Evolutionary conservation across 1,140 invertebrate species (phyloP).

Genomic region (Oryctes rhinoceros): DNA sequence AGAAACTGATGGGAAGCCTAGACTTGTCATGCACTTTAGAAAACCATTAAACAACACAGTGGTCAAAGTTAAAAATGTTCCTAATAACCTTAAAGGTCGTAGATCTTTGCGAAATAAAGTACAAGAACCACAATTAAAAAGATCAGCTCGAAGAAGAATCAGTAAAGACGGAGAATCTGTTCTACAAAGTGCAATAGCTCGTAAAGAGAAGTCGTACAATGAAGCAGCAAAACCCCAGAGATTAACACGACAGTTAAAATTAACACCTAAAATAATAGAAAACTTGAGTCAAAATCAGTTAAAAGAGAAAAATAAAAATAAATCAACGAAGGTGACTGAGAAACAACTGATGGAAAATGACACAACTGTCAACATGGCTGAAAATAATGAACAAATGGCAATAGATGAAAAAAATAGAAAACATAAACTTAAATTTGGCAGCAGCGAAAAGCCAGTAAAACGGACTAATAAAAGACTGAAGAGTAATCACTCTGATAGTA

Average conservation of each 20-base stretch:
- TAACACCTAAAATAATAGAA: constrained; percentile 55
- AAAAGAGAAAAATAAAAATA: constrained; percentile 48
- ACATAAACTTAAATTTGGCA: constrained; percentile 42
- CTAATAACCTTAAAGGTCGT: constrained; percentile 3
- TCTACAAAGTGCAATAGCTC: constrained; percentile 66
- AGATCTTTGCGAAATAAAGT: constrained; percentile 40
- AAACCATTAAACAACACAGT: constrained; percentile 23
- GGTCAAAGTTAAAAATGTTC: neutral
- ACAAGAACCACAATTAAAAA: constrained; percentile 56
- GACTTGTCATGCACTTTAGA: constrained; percentile 24
- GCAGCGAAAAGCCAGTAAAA: constrained; percentile 40
- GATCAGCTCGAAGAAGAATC: constrained; percentile 61
- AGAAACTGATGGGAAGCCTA: constrained; percentile 1
- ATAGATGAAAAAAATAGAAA: constrained; percentile 45
- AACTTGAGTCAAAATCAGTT: constrained; percentile 51
- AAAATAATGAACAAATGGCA: constrained; percentile 11
- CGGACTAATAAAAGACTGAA: constrained; percentile 45
- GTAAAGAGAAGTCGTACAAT: constrained; percentile 67
- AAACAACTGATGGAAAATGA: constrained; percentile 44
- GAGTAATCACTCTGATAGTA: constrained; percentile 38
- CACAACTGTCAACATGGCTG: constrained; percentile 4
- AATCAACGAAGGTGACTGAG: constrained; percentile 36
- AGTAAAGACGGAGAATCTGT: constrained; percentile 65
- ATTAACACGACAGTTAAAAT: constrained; percentile 54
- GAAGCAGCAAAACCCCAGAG: constrained; percentile 57